phyloP scores from a whole-genome alignment of 2,113 vertebrate species.

The Jaculus jaculus region DNA sequence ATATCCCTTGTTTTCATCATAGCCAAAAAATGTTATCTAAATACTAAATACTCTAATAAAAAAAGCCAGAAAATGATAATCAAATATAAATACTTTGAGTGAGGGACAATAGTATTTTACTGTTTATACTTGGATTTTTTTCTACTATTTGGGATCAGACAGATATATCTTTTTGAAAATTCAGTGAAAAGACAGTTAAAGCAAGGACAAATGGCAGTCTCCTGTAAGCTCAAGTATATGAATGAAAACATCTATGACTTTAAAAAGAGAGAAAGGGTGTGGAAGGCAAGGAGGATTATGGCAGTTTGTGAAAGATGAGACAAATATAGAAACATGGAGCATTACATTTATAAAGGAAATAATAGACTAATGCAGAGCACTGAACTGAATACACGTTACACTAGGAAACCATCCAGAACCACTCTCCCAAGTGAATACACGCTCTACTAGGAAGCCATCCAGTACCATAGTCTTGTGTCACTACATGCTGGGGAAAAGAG shows the following conservation, averaged over 20 bases:
- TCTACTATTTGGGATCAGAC: background rate
- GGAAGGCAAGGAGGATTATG: background rate
- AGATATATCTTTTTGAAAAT: background rate
- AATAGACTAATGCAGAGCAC: background rate
- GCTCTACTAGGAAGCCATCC: no score
- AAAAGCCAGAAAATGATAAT: background rate
- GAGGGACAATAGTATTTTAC: background rate
- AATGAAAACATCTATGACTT: background rate
- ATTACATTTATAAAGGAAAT: background rate
- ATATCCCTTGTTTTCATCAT: conserved; percentile 60
- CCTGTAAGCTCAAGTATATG: background rate
- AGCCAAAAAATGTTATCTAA: conserved; percentile 68
- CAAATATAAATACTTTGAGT: conserved; percentile 2
- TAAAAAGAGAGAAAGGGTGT: background rate
- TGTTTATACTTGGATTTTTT: conserved; percentile 35
- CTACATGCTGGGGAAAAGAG: background rate
- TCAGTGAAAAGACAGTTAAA: background rate
- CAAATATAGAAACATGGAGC: background rate
- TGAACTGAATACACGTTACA: background rate
- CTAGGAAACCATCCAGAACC: no score
- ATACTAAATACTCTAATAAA: conserved; percentile 11
- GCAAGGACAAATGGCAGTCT: background rate
- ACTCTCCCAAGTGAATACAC: no score
- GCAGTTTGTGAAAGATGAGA: background rate
- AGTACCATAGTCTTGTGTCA: no score